Evolutionary conservation across 2,113 vertebrate genomes (phyloP).

Genomic region (Syngnathus typhle): DNA sequence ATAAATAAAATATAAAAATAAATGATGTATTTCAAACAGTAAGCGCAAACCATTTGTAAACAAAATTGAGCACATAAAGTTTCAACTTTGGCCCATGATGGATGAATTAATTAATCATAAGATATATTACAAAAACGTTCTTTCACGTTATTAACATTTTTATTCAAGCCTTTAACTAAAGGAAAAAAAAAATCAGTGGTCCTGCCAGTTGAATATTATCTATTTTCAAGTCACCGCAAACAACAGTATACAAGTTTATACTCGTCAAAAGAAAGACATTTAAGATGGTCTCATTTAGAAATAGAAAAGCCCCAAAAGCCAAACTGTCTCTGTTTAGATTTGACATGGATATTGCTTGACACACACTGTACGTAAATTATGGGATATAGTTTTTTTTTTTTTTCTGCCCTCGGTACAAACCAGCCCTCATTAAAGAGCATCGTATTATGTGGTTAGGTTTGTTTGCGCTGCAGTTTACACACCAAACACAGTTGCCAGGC

Average conservation of each 20-base stretch:
- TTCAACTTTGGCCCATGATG: too few relatives aligned
- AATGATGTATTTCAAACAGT: too few relatives aligned
- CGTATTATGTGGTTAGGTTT: slow-evolving; percentile 50
- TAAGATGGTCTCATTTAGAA: slow-evolving; percentile 1
- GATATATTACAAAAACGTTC: too few relatives aligned
- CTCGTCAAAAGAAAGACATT: neutral
- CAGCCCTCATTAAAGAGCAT: slow-evolving; percentile 45
- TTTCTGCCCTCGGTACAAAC: slow-evolving; percentile 18
- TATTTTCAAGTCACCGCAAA: neutral
- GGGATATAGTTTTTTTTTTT: slow-evolving; percentile 29
- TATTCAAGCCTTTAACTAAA: too few relatives aligned
- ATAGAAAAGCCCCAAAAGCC: neutral
- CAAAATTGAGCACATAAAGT: too few relatives aligned
- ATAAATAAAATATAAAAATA: too few relatives aligned
- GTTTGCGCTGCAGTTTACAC: slow-evolving; percentile 53
- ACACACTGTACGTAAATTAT: slow-evolving; percentile 45
- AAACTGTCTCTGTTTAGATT: slow-evolving; percentile 21
- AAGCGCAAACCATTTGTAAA: too few relatives aligned
- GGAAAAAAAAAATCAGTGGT: too few relatives aligned
- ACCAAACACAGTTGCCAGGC: slow-evolving; percentile 59
- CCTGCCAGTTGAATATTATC: too few relatives aligned
- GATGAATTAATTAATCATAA: too few relatives aligned
- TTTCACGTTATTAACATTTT: too few relatives aligned
- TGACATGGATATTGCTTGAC: slow-evolving; percentile 49
- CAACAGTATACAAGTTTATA: neutral